Conservation (phyloP, 2,797 vertebrate species). For the Acanthornis magna region DNA sequence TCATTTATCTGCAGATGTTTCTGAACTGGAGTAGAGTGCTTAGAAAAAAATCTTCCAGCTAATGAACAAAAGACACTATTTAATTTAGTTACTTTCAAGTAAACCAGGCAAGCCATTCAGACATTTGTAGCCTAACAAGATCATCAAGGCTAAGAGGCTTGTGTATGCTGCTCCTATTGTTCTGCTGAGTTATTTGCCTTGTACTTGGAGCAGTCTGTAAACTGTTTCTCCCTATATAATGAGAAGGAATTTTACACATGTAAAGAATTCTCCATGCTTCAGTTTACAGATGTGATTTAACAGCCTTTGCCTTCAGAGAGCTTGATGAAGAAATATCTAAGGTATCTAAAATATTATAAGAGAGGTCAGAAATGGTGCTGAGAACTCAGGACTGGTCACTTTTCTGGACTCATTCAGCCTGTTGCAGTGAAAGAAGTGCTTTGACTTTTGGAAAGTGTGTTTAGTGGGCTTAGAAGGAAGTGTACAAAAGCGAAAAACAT, state of each 20-base stretch:
- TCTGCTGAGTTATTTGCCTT: slow-evolving; percentile 13
- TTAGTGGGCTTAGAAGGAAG: background rate
- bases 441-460: background rate
- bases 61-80: slow-evolving; percentile 5
- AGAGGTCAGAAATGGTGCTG: background rate
- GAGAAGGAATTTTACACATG: slow-evolving; percentile 37
- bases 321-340: background rate
- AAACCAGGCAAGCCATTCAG: slow-evolving; percentile 22
- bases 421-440: background rate
- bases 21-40: background rate
- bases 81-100: slow-evolving; percentile 23
- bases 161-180: slow-evolving; percentile 10
- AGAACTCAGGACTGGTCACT: background rate
- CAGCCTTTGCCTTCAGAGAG: background rate
- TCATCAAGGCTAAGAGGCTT: slow-evolving; percentile 19
- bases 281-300: slow-evolving; percentile 3
- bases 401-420: background rate
- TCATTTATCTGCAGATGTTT: background rate
- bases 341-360: slow-evolving; percentile 12
- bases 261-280: slow-evolving; percentile 22
- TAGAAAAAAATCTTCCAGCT: background rate
- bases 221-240: background rate
- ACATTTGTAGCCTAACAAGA: slow-evolving; percentile 28
- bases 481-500: background rate
- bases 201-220: background rate